These are phyloP conservation scores for Lycocerus yunnanus DNA, from an alignment of 2,888 invertebrate genomes.

Conservation along the genomic window DNA sequence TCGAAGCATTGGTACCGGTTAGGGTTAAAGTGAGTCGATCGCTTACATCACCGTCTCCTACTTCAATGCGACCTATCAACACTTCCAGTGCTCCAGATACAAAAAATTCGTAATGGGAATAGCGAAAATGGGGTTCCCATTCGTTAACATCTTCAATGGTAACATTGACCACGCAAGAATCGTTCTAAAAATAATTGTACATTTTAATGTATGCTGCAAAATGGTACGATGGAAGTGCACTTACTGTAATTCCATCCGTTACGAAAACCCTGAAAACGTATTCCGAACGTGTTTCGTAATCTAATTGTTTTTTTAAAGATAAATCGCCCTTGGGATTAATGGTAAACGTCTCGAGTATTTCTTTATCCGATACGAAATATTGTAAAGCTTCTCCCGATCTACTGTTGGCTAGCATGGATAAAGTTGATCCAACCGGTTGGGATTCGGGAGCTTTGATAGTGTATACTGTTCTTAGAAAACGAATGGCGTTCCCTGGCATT, in stretches of 20 bases:
- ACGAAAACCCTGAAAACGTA: conserved; percentile 82
- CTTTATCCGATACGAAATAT: conserved; percentile 77
- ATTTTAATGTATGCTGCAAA: background rate
- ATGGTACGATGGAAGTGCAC: conserved; percentile 34
- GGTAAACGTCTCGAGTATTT: conserved; percentile 74
- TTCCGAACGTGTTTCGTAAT: conserved; percentile 74
- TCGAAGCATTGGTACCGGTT: conserved; percentile 49
- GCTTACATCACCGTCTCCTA: conserved; percentile 83
- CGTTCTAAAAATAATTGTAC: conserved; percentile 69
- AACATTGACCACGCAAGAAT: conserved; percentile 80
- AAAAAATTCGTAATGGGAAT: conserved; percentile 85
- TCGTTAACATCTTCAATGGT: conserved; percentile 87
- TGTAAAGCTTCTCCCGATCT: conserved; percentile 68
- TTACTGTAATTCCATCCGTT: conserved; percentile 76
- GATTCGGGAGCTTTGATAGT: conserved; percentile 76
- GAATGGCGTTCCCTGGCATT: conserved; percentile 52
- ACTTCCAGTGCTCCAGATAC: conserved; percentile 51
- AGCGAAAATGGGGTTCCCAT: conserved; percentile 90
- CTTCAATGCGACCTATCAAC: conserved; percentile 72
- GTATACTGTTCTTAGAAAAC: conserved; percentile 75
- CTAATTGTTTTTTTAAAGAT: conserved; percentile 72
- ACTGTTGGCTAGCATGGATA: conserved; percentile 72
- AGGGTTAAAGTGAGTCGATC: conserved; percentile 76
- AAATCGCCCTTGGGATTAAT: conserved; percentile 82
- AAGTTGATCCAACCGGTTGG: conserved; percentile 72